Percentiles rank a stretch among this genome's conserved stretches.
Conservation (phyloP, 2,888 invertebrate species). For the Leucania comma region DNA sequence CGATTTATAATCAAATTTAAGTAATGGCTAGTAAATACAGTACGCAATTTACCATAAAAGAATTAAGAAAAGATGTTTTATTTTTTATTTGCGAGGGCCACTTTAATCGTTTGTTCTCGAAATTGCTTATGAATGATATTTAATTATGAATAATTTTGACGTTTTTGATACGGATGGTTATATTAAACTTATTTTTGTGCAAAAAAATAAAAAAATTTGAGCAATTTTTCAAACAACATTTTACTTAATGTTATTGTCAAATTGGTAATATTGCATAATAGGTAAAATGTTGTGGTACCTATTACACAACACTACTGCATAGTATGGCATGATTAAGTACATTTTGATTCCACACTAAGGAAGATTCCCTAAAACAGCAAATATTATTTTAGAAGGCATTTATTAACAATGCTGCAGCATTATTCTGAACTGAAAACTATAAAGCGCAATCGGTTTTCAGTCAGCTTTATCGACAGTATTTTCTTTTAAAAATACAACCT, state of each 20-base stretch:
- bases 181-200: not conserved
- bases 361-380: not conserved
- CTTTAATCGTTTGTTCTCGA: not conserved
- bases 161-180: not conserved
- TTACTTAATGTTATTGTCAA: not conserved
- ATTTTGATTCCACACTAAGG: not conserved
- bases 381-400: not conserved
- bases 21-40: not conserved
- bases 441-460: not conserved
- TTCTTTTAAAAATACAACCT: not conserved
- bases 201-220: not conserved
- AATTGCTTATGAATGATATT: conserved; percentile 26
- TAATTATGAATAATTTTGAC: conserved; percentile 25
- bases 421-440: not conserved
- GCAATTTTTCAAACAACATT: not conserved
- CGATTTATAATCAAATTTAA: not conserved
- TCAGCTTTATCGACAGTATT: not conserved
- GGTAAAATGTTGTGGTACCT: not conserved
- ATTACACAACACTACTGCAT: not conserved
- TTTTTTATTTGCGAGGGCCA: conserved; percentile 17
- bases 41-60: not conserved
- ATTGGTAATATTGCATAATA: not conserved
- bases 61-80: rapidly evolving
- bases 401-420: not conserved
- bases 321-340: not conserved